Percentiles rank a stretch among this genome's conserved stretches.
Conservation (phyloP, 2,113 vertebrate genomes). For the Anarrhichthys ocellatus region DNA sequence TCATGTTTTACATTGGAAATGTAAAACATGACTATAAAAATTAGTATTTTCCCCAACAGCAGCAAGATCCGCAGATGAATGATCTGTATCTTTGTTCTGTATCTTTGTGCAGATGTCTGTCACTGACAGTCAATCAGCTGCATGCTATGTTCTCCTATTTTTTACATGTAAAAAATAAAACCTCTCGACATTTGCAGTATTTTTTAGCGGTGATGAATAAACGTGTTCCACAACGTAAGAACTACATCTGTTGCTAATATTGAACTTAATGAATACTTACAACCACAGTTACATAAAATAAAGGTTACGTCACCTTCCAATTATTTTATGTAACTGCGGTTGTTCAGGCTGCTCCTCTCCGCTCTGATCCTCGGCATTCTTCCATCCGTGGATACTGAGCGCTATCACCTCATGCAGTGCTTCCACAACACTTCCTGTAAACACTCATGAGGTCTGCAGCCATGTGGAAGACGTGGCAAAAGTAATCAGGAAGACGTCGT, state of each 20-base stretch:
- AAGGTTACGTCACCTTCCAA: constrained; percentile 50
- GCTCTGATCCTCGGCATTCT: neutral
- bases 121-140: neutral
- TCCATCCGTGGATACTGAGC: neutral
- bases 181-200: neutral
- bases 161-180: neutral
- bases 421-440: neutral
- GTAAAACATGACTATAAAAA: no score
- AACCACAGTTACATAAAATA: no score
- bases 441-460: neutral
- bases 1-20: no score
- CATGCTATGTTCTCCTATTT: neutral
- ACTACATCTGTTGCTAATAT: neutral
- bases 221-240: neutral
- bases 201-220: neutral
- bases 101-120: neutral
- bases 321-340: constrained; percentile 58
- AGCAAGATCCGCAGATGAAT: no score
- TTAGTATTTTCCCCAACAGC: no score
- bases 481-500: neutral
- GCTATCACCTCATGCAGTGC: neutral
- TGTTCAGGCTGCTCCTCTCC: neutral
- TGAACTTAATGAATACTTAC: neutral
- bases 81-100: no score
- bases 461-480: neutral